These are phyloP conservation scores for Drosophila niveifrons DNA, from an alignment of 2,888 invertebrate genomes.

Conservation along the genomic window DNA sequence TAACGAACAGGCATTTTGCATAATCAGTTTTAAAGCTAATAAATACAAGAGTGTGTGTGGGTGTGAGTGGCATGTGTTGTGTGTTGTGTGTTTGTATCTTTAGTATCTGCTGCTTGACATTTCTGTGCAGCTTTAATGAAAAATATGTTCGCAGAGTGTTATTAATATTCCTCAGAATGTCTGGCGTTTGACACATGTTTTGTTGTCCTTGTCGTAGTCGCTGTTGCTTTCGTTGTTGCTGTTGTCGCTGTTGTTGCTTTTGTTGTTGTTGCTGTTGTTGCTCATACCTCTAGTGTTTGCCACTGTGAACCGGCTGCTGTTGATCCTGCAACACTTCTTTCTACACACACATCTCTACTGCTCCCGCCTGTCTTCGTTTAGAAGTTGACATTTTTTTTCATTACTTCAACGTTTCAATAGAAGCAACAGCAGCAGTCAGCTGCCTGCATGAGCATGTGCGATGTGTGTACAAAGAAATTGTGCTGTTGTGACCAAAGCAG, in stretches of 20 bases:
- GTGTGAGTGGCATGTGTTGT: slow-evolving; percentile 29
- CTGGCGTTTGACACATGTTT: slow-evolving; percentile 81
- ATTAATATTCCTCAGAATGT: slow-evolving; percentile 81
- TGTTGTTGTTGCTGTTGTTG: slow-evolving; percentile 20
- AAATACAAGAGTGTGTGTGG: slow-evolving; percentile 15
- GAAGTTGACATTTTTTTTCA: slow-evolving; percentile 79
- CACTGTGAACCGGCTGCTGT: slow-evolving; percentile 21
- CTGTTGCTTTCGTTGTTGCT: slow-evolving; percentile 25
- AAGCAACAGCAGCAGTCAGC: slow-evolving; percentile 51
- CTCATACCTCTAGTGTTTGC: slow-evolving; percentile 19
- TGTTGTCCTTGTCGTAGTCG: slow-evolving; percentile 69
- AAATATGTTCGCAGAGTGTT: slow-evolving; percentile 78
- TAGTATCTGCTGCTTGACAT: slow-evolving; percentile 63
- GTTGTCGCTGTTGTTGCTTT: slow-evolving; percentile 13
- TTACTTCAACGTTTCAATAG: slow-evolving; percentile 79
- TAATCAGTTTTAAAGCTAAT: slow-evolving; percentile 55
- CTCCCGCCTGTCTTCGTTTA: slow-evolving; percentile 39
- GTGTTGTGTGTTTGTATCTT: slow-evolving; percentile 16
- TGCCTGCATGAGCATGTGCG: slow-evolving; percentile 12
- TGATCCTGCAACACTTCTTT: slow-evolving; percentile 30
- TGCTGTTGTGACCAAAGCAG: slow-evolving; percentile 56
- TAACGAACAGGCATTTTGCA: slow-evolving; percentile 38
- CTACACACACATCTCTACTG: slow-evolving; percentile 10
- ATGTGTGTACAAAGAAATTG: slow-evolving; percentile 43
- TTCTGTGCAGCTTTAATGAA: slow-evolving; percentile 75